Evolutionary conservation across 2,888 invertebrate species (phyloP).

Genomic region (Caenorhabditis sulstoni): DNA sequence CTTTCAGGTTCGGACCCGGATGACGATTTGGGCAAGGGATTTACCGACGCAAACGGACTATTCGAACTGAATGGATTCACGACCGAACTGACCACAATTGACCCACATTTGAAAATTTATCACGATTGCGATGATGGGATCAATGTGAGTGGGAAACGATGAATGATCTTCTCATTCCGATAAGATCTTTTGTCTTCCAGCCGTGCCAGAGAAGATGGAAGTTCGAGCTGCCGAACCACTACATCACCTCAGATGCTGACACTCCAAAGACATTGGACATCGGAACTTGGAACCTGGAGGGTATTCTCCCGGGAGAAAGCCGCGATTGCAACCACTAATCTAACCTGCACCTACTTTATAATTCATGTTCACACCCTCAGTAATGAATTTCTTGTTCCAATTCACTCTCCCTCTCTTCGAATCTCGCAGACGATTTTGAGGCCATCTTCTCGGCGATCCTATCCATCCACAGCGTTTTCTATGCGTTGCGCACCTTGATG

Average conservation of each 20-base stretch:
- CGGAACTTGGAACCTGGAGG: conserved; percentile 80
- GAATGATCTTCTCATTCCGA: background rate
- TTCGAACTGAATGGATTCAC: conserved; percentile 75
- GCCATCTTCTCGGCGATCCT: conserved; percentile 37
- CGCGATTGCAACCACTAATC: conserved; percentile 79
- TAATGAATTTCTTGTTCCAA: conserved; percentile 1
- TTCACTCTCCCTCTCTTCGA: conserved; percentile 8
- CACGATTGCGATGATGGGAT: conserved; percentile 80
- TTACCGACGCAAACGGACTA: conserved; percentile 73
- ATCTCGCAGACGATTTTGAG: conserved; percentile 45
- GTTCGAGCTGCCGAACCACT: conserved; percentile 80
- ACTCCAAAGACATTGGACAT: conserved; percentile 73
- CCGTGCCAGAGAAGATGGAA: conserved; percentile 80
- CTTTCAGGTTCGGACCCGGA: conserved; percentile 76
- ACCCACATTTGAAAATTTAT: conserved; percentile 78
- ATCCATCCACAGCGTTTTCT: conserved; percentile 6
- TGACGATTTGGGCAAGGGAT: conserved; percentile 74
- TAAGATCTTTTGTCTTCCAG: conserved; percentile 60
- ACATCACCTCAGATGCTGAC: conserved; percentile 66
- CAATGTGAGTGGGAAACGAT: conserved; percentile 60
- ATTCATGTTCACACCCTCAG: background rate
- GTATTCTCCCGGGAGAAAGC: conserved; percentile 76
- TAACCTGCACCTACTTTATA: background rate
- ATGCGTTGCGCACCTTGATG: conserved; percentile 42
- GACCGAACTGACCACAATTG: conserved; percentile 78